A percentile compares a stretch with the other conserved stretches of the same genome.
Evolutionary conservation across 2,888 invertebrate genomes (phyloP).

Genomic region (Ochropleura plecta): DNA sequence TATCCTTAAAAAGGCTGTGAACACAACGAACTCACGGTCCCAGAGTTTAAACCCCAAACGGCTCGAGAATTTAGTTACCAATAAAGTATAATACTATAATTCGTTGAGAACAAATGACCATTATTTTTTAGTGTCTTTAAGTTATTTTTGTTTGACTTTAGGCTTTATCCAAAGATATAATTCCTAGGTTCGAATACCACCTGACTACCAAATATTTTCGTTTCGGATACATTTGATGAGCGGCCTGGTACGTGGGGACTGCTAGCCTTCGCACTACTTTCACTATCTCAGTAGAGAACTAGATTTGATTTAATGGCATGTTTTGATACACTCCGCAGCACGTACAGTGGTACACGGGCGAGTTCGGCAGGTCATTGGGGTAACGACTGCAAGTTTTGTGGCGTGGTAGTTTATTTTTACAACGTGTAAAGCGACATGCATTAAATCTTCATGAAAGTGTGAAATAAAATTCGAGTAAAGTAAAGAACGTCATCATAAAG

Average conservation of each 20-base stretch:
- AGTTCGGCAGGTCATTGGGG: slow-evolving; percentile 46
- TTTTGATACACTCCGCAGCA: slow-evolving; percentile 49
- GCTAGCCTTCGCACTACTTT: slow-evolving; percentile 29
- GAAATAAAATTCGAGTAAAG: slow-evolving; percentile 8
- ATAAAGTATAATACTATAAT: too few relatives aligned
- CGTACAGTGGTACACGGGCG: slow-evolving; percentile 23
- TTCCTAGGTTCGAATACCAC: neutral
- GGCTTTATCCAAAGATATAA: neutral
- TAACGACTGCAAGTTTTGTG: slow-evolving; percentile 27
- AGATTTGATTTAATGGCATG: slow-evolving; percentile 30
- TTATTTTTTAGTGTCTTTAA: too few relatives aligned
- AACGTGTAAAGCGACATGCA: slow-evolving; percentile 5
- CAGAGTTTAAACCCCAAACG: too few relatives aligned
- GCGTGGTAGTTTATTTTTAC: slow-evolving; percentile 28
- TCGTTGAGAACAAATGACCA: too few relatives aligned
- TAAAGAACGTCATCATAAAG: neutral
- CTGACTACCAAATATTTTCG: slow-evolving; percentile 16
- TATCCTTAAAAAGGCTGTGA: too few relatives aligned
- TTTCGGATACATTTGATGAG: slow-evolving; percentile 15
- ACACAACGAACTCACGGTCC: too few relatives aligned
- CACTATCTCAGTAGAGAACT: slow-evolving; percentile 40
- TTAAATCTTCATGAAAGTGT: slow-evolving; percentile 24
- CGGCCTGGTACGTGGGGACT: slow-evolving; percentile 43
- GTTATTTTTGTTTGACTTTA: too few relatives aligned
- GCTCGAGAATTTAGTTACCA: too few relatives aligned